These are phyloP conservation scores for Polyommatus iphigenia DNA, from an alignment of 2,888 invertebrate species.

Conservation along the genomic window DNA sequence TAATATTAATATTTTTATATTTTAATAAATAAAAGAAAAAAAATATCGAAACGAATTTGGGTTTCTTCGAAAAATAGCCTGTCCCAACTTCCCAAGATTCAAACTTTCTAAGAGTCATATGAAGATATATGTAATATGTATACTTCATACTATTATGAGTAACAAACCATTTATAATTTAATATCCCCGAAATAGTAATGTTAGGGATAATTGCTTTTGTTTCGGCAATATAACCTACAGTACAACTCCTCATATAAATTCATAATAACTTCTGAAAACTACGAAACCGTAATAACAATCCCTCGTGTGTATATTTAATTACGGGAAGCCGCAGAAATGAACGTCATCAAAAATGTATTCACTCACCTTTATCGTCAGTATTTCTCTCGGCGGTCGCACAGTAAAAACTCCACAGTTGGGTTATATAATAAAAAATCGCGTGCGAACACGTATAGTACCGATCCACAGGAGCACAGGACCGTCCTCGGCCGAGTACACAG, in stretches of 20 bases:
- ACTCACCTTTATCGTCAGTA: background rate
- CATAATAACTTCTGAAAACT: conserved; percentile 9
- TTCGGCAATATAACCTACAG: background rate
- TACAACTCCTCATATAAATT: background rate
- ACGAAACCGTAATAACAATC: conserved; percentile 12
- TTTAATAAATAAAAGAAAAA: too few species aligned
- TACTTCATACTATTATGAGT: background rate
- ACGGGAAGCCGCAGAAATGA: background rate
- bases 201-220: conserved; percentile 1
- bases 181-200: background rate
- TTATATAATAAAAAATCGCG: conserved; percentile 70
- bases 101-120: too few species aligned
- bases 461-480: conserved; percentile 49
- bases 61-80: too few species aligned
- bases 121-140: too few species aligned
- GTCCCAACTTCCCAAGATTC: too few species aligned
- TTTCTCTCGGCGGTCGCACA: conserved; percentile 50
- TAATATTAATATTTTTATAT: too few species aligned
- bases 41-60: too few species aligned
- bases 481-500: conserved; percentile 48
- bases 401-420: conserved; percentile 65
- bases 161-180: background rate
- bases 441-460: conserved; percentile 56
- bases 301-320: background rate
- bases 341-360: background rate